Evolutionary conservation across 2,797 vertebrate species (phyloP).

Genomic region (Chelon labrosus): DNA sequence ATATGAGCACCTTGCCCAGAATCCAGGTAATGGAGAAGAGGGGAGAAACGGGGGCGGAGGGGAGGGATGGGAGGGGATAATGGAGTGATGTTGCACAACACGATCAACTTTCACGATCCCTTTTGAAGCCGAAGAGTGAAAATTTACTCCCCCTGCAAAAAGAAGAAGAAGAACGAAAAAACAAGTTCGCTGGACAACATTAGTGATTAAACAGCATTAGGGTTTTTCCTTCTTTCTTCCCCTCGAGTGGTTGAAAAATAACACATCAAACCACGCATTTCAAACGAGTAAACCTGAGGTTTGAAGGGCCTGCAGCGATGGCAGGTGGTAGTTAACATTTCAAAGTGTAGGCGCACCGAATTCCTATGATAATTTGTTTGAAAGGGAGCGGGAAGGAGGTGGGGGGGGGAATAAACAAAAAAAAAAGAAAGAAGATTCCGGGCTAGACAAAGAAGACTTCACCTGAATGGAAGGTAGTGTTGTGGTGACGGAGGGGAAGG

Average conservation of each 20-base stretch:
- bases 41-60: neutral
- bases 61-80: constrained; percentile 34
- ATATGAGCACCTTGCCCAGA: constrained; percentile 74
- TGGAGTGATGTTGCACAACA: constrained; percentile 62
- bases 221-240: constrained; percentile 37
- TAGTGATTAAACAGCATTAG: constrained; percentile 64
- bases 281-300: constrained; percentile 34
- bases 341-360: constrained; percentile 60
- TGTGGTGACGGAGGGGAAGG: constrained; percentile 29
- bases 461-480: constrained; percentile 55
- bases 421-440: constrained; percentile 11
- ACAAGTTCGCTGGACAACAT: constrained; percentile 38
- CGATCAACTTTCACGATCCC: constrained; percentile 70
- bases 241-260: constrained; percentile 37
- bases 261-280: constrained; percentile 49
- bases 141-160: constrained; percentile 25
- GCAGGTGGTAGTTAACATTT: constrained; percentile 78
- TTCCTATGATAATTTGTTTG: constrained; percentile 52
- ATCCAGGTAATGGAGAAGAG: constrained; percentile 70
- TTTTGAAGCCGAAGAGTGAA: constrained; percentile 62
- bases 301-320: constrained; percentile 47
- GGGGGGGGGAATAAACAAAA: constrained; percentile 50
- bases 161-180: neutral
- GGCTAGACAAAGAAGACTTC: constrained; percentile 56
- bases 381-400: neutral